Percentiles rank a stretch among this genome's conserved stretches.
phyloP scores from a whole-genome alignment of 2,888 invertebrate species.

The Lepidochitona cinerea region DNA sequence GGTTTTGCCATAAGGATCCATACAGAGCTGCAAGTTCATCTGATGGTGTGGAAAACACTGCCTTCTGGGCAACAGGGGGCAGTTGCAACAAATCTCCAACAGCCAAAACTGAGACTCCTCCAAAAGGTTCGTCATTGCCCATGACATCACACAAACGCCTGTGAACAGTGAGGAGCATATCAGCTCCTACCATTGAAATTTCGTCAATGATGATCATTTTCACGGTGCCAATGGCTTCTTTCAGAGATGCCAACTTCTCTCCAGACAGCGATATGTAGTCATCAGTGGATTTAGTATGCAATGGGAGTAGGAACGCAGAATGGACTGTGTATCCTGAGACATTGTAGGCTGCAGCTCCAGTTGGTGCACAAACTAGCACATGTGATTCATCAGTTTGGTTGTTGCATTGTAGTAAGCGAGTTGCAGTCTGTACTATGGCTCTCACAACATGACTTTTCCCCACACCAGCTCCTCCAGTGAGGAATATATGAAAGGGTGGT shows the following conservation, averaged over 20 bases:
- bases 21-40: slow-evolving; percentile 13
- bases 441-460: slow-evolving; percentile 34
- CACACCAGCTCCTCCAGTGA: slow-evolving; percentile 37
- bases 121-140: slow-evolving; percentile 26
- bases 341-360: slow-evolving; percentile 36
- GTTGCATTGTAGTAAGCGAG: slow-evolving; percentile 6
- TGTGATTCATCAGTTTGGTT: slow-evolving; percentile 20
- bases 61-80: slow-evolving; percentile 13
- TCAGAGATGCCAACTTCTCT: slow-evolving; percentile 21
- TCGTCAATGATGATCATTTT: slow-evolving; percentile 24
- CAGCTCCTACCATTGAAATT: slow-evolving; percentile 28
- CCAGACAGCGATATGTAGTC: slow-evolving; percentile 25
- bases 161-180: slow-evolving; percentile 29
- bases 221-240: slow-evolving; percentile 23
- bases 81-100: slow-evolving; percentile 24
- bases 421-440: slow-evolving; percentile 29
- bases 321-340: slow-evolving; percentile 23
- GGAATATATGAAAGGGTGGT: slow-evolving; percentile 29
- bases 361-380: slow-evolving; percentile 36
- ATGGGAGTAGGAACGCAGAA: slow-evolving; percentile 21
- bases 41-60: slow-evolving; percentile 5
- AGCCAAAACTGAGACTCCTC: slow-evolving; percentile 19
- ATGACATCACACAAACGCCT: slow-evolving; percentile 29
- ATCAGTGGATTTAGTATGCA: slow-evolving; percentile 12
- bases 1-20: slow-evolving; percentile 15